phyloP scores from a whole-genome alignment of 2,113 vertebrate species.

The Semnornis frantzii region DNA sequence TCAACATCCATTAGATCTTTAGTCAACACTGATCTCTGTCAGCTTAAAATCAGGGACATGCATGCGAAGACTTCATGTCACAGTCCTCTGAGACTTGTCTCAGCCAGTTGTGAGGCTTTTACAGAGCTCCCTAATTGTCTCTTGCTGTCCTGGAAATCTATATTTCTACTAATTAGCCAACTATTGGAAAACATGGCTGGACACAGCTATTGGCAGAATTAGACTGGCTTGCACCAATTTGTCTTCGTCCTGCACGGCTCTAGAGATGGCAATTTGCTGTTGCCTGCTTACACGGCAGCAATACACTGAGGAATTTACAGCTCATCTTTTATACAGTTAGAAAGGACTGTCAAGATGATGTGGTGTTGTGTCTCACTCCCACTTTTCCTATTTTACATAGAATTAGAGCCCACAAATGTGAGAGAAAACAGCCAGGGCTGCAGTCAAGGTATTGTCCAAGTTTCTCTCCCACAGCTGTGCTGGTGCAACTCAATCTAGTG shows the following conservation, averaged over 20 bases:
- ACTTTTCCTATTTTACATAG: constrained; percentile 22
- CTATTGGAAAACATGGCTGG: background rate
- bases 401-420: background rate
- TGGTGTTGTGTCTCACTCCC: background rate
- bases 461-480: background rate
- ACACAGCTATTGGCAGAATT: background rate
- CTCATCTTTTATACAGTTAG: background rate
- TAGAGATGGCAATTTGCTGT: background rate
- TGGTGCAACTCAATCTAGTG: background rate
- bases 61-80: background rate
- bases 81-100: background rate
- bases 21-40: background rate
- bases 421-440: background rate
- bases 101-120: background rate
- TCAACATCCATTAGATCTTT: background rate
- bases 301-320: background rate
- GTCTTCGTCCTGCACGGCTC: background rate
- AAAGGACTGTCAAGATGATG: constrained; percentile 27
- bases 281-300: background rate
- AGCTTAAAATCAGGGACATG: background rate
- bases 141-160: background rate
- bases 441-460: constrained; percentile 18
- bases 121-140: background rate
- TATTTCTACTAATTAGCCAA: constrained; percentile 26
- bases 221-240: background rate